These are phyloP conservation scores for Eclectus roratus DNA, from an alignment of 2,113 vertebrate genomes.

Conservation along the genomic window DNA sequence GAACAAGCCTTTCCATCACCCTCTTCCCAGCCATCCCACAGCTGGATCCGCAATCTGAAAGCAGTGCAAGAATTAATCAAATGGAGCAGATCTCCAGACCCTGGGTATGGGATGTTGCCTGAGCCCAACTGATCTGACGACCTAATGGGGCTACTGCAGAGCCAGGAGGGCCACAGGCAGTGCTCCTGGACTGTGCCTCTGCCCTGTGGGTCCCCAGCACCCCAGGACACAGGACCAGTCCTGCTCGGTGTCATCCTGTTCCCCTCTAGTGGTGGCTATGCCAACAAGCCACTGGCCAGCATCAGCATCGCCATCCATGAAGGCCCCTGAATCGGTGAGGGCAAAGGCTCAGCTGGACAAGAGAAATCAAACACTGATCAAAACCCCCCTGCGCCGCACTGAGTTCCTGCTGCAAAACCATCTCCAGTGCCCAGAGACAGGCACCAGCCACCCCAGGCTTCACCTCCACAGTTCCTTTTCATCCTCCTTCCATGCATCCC, in stretches of 20 bases:
- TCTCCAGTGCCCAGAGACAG: neutral
- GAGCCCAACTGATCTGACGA: neutral
- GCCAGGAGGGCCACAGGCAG: neutral
- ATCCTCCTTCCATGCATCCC: neutral
- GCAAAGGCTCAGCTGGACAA: neutral
- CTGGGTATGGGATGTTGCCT: neutral
- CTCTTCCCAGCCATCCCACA: neutral
- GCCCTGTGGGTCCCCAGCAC: neutral
- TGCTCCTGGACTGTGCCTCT: neutral
- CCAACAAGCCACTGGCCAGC: neutral
- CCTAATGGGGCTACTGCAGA: neutral
- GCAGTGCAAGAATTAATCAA: neutral
- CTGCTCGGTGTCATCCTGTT: constrained; percentile 1
- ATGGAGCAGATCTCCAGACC: neutral
- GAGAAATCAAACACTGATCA: neutral
- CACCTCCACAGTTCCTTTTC: neutral
- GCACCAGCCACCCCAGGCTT: neutral
- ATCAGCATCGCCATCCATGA: fast-evolving
- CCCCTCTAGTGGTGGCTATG: constrained; percentile 19
- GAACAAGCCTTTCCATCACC: neutral
- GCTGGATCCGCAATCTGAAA: neutral
- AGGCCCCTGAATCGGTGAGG: neutral
- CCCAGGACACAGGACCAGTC: neutral
- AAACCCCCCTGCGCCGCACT: neutral
- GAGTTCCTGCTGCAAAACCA: neutral